Base-by-base conservation (phyloP, 2,888 invertebrate genomes). In the Ophioninae sp. region DNA sequence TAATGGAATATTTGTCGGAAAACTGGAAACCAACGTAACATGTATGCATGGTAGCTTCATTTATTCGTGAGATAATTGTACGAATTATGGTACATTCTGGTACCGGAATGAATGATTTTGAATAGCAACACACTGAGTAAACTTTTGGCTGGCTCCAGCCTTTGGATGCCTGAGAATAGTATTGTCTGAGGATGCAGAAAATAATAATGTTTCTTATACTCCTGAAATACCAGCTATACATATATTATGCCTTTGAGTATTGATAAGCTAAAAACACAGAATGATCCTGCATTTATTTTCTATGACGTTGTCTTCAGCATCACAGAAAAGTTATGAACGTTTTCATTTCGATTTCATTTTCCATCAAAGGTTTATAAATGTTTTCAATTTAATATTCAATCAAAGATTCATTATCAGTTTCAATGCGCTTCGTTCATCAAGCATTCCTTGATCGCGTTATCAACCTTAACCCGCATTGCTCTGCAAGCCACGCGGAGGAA, bases 1-100 rank as follows among this genome's bases (percentile, higher is more conserved):
- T 70, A 56, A 62, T 70, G 56, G 78, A 70, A 78, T 78, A 78
- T 61, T n/a, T 39, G 50, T 39, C 23, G n/a, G 20, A 62, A 21
- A 23, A 50, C 50, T 64, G n/a, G 37, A 37, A 64, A 39, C 1
- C 23, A 64, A 7, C 62, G 20, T 20, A 62, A 7, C 62, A 30
- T 20, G 44, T 21, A 20, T 20, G 59, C 61, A 61, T 61, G 56
- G 59, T 61, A 44, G 23, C n/a, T 41, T 61, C 17, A 59, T 61
- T 59, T 41, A 41, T 72, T 72, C 23, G 37, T 3, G 17, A 7
- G 41, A 21, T 37, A 2, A 59, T 61, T 72, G 70, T 72, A 72
- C 41, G 39, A 59, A 37, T 30, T 30, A 5, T 72, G 39, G 59
- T 39, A 57, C 50, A 13, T 50, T 13, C 50, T 10, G 50, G 50